phyloP scores from a whole-genome alignment of 2,113 vertebrate genomes.

The Balaenoptera acutorostrata region DNA sequence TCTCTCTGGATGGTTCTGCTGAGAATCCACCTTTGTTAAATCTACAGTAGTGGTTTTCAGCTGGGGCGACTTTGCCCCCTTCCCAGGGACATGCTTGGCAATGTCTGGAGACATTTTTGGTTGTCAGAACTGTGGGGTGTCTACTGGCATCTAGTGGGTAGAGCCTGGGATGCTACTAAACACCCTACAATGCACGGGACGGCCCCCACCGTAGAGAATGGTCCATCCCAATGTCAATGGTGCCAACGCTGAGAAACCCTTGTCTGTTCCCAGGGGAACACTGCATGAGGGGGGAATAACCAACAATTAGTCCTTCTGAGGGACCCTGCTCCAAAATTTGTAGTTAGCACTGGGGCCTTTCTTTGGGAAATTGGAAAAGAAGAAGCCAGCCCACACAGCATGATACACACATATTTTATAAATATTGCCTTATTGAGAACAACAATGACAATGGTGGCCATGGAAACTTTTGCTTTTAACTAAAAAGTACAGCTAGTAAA shows the following conservation, averaged over 20 bases:
- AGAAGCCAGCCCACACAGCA: fast-evolving
- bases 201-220: fast-evolving
- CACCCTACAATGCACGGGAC: fast-evolving
- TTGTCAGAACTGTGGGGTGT: too few species aligned
- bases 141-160: fast-evolving
- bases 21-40: too few species aligned
- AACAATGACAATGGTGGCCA: fast-evolving
- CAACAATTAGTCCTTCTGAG: neutral
- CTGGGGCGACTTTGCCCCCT: neutral
- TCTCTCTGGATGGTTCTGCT: neutral
- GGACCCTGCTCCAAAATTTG: neutral
- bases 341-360: neutral
- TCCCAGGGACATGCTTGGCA: neutral
- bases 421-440: neutral
- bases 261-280: neutral
- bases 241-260: fast-evolving
- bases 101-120: neutral
- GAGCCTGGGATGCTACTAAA: fast-evolving
- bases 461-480: conserved; percentile 15
- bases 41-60: fast-evolving
- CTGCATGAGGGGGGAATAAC: fast-evolving
- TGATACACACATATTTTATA: fast-evolving
- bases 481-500: conserved; percentile 51
- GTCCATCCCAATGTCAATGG: fast-evolving
- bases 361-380: neutral